Evolutionary conservation across 2,888 invertebrate species (phyloP).

Genomic region (Hipparchia sbordonii): DNA sequence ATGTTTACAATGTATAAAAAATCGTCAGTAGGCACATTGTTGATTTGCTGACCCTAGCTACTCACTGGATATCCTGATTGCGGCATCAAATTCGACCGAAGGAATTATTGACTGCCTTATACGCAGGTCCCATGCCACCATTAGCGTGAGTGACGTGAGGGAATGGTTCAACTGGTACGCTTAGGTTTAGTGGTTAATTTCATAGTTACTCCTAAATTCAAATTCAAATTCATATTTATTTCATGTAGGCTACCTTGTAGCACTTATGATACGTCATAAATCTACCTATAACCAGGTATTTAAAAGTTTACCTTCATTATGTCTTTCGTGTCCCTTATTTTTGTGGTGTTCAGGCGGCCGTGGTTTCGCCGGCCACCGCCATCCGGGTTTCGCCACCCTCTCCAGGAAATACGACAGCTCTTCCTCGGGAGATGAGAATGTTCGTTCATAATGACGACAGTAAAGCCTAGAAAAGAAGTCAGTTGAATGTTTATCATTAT

Average conservation of each 20-base stretch:
- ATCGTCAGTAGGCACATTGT: too few species aligned
- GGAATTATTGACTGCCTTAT: background rate
- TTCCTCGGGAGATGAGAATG: conserved; percentile 88
- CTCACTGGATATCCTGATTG: too few species aligned
- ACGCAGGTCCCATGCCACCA: too few species aligned
- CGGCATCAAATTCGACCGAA: background rate
- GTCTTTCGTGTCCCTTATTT: conserved; percentile 72
- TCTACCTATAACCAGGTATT: background rate
- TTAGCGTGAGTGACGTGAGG: too few species aligned
- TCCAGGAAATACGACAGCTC: conserved; percentile 91
- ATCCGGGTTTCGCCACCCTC: conserved; percentile 90
- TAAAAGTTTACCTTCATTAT: conserved; percentile 56
- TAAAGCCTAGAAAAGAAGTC: conserved; percentile 84
- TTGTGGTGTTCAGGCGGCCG: conserved; percentile 87
- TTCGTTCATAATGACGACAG: conserved; percentile 87
- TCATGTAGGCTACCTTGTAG: too few species aligned
- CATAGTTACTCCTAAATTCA: background rate
- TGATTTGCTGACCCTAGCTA: too few species aligned
- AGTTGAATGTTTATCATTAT: background rate
- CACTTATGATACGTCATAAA: too few species aligned
- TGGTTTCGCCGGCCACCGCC: conserved; percentile 91
- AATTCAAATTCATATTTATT: too few species aligned
- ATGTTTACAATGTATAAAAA: too few species aligned
- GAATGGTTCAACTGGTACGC: too few species aligned
- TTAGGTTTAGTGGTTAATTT: too few species aligned